Conservation (phyloP, 2,888 invertebrate species). For the Anoncus sp. region DNA sequence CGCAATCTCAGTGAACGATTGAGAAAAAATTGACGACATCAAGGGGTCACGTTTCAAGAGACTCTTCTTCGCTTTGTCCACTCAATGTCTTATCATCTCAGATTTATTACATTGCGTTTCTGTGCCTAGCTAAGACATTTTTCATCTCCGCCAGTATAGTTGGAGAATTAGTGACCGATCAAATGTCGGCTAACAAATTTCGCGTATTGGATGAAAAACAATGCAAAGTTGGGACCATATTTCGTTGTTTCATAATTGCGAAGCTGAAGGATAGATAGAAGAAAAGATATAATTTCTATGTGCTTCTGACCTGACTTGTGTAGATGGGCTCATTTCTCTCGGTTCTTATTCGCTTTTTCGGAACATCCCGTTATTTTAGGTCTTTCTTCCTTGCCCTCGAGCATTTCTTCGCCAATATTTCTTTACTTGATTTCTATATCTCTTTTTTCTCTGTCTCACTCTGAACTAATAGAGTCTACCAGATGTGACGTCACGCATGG, state of each 20-base stretch:
- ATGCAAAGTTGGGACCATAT: no score
- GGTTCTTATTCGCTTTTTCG: constrained; percentile 38
- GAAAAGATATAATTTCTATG: constrained; percentile 22
- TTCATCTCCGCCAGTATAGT: no score
- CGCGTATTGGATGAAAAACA: no score
- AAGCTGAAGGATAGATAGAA: not conserved
- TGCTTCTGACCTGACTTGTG: constrained; percentile 42
- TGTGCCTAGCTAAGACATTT: no score
- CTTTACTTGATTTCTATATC: constrained; percentile 53
- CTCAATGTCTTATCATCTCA: constrained; percentile 17
- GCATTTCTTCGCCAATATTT: constrained; percentile 23
- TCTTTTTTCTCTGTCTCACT: constrained; percentile 50
- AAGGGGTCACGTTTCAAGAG: not conserved
- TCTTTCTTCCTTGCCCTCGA: constrained; percentile 26
- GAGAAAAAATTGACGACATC: not conserved
- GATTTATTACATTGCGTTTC: constrained; percentile 17
- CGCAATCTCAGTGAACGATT: no score
- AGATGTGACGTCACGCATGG: constrained; percentile 66
- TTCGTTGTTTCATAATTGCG: no score
- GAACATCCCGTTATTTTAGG: constrained; percentile 28
- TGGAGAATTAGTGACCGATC: not conserved
- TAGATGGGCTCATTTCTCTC: constrained; percentile 39
- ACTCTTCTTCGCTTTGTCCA: not conserved
- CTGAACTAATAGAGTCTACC: constrained; percentile 57
- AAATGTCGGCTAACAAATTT: no score